Conservation (phyloP, 2,888 invertebrate genomes). For the Troilus luridus region DNA sequence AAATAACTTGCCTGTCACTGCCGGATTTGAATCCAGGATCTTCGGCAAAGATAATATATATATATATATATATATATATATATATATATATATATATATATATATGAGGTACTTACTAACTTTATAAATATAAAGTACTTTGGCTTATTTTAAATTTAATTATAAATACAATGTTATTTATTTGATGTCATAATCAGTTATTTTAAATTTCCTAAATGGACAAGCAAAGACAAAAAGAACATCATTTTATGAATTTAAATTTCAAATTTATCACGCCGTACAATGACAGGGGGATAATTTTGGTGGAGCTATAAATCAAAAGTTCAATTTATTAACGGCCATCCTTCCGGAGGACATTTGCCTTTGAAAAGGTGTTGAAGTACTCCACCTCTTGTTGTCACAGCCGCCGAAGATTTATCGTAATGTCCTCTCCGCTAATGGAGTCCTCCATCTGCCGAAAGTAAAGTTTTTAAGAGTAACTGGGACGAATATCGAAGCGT, state of each 20-base stretch:
- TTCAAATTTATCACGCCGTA: background rate
- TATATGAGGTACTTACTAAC: too few species aligned
- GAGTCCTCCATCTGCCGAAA: background rate
- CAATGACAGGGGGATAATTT: background rate
- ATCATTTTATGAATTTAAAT: background rate
- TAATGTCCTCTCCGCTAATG: background rate
- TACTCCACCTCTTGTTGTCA: constrained; percentile 1
- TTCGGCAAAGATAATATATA: too few species aligned
- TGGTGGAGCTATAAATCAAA: background rate
- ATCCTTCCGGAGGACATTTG: constrained; percentile 8
- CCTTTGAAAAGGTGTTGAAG: constrained; percentile 43
- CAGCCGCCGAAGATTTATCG: background rate
- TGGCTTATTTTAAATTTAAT: too few species aligned
- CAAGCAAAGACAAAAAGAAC: too few species aligned
- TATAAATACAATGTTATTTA: too few species aligned
- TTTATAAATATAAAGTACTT: too few species aligned
- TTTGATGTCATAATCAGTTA: too few species aligned
- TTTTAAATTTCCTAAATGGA: too few species aligned
- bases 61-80: too few species aligned
- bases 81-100: too few species aligned
- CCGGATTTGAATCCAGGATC: too few species aligned
- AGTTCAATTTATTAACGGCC: background rate
- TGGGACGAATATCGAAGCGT: background rate
- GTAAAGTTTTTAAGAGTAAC: background rate
- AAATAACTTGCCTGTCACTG: too few species aligned